Evolutionary conservation across 2,888 invertebrate species (phyloP), one percentile per base, ranked within the genome.

Genomic region (Physocephala rufipes): DNA sequence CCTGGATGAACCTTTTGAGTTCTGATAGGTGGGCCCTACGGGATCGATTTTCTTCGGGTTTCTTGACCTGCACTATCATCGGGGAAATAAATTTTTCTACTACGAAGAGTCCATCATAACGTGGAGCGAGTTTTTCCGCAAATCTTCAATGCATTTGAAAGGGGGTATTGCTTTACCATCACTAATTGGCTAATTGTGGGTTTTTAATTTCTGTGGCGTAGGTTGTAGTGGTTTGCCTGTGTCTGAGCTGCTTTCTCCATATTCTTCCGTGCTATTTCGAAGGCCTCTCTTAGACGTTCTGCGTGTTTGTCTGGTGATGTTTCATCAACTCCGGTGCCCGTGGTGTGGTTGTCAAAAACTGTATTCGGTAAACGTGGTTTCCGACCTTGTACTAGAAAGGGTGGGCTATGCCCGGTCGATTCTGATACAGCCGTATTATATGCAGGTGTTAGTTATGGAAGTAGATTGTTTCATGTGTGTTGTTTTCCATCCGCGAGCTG

Each of bases 381-480:
- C 16, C 49, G 49, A n/a, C 49, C 49, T 49, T 49, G 49, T 49
- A 49, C 49, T 49, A 49, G n/a, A 19, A 49, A 49, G 49, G 49
- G 16, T 16, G 49, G 49, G 82, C 80, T 47, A 78, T 68, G 67
- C 74, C 77, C 30, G 2, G 45, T 64, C 13, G 64, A 21, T 19
- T 49, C 49, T 7, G 64, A 64, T 24, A 47, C 47, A 21, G 45
- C 26, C 9, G 47, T 64, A 45, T 64, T 64, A 15, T 45, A n/a
- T 16, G 64, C 64, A 2, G 36, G 21, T 4, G n/a, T 43, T 30
- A 30, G 7, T 43, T 62, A 30, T 26, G 64, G 64, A n/a, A 64
- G 21, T 15, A 36, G 26, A 2, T 45, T 47, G 47, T 64, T 47
- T 47, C 64, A 64, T 47, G 19, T 45, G 2, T 47, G 45, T 16